Percentiles rank a stretch among this genome's conserved stretches.
phyloP scores from a whole-genome alignment of 2,797 vertebrate species.

The Mus spretus region DNA sequence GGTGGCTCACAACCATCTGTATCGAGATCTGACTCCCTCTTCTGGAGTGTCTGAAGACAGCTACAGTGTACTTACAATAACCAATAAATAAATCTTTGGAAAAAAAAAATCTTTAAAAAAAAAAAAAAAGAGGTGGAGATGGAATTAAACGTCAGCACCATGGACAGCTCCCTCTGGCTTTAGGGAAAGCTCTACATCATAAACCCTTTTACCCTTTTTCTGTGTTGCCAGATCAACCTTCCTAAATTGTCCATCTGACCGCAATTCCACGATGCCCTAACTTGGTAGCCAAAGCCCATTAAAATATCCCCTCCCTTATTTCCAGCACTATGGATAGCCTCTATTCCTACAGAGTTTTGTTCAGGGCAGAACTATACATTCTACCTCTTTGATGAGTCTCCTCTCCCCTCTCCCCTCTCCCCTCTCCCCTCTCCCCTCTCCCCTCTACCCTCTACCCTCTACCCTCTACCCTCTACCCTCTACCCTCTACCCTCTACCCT shows the following conservation, averaged over 20 bases:
- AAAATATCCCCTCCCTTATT: not conserved
- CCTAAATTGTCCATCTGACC: slow-evolving; percentile 4
- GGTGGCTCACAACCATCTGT: too few relatives aligned
- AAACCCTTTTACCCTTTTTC: not conserved
- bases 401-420: not conserved
- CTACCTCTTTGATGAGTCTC: not conserved
- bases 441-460: too few relatives aligned
- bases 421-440: rapidly evolving
- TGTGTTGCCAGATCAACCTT: not conserved
- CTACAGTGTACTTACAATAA: too few relatives aligned
- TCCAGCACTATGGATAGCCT: not conserved
- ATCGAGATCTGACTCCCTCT: too few relatives aligned
- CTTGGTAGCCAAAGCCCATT: slow-evolving; percentile 1
- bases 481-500: not conserved
- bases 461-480: too few relatives aligned
- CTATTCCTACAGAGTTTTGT: not conserved
- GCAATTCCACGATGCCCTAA: not conserved
- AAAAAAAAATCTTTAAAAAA: too few relatives aligned
- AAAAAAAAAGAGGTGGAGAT: not conserved
- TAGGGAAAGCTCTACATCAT: not conserved
- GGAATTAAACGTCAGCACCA: slow-evolving; percentile 9
- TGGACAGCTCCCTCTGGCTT: not conserved
- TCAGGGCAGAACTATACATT: not conserved
- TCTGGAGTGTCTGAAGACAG: too few relatives aligned
- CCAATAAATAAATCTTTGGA: too few relatives aligned